Base-by-base conservation (phyloP, 2,797 vertebrate genomes). In the Mus spretus region DNA sequence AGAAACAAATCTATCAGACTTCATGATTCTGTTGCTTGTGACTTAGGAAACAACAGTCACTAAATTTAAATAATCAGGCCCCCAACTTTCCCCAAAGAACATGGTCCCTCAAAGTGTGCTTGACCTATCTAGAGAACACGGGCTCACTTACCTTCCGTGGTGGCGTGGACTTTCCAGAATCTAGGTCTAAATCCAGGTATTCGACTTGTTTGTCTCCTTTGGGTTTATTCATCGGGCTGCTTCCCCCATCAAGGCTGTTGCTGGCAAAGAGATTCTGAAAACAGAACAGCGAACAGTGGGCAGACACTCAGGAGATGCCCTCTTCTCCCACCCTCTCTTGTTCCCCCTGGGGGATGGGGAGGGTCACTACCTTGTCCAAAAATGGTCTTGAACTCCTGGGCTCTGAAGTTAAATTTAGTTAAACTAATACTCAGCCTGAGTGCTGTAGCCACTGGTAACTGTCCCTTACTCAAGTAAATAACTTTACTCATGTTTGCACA, bases 161-260 rank as follows among this genome's bases (percentile, higher is more conserved):
- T 95, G 99, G 99, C n/a, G 99, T 99, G 93, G 99, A 99, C 97
- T 99, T 99, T 94, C 99, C 99, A 0, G 99, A 99, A 97, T 99
- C 99, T 74, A 99, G 99, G 97, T 99, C 99, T 96, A 99, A 98
- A 98, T 99, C 99, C 96, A 99, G 99, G 98, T 99, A 99, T 97
- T 99, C 99, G 97, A 99, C 99, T 98, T 99, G 99, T 95, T 99
- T 99, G 98, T 99, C 99, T 98, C 99, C 99, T 98, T 99, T 99
- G 26, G 99, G 99, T 98, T 99, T 99, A 96, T 99, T 98, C 99
- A 99, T 99, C 28, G 99, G 99, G 97, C 99, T 99, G 98, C 98
- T 99, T 90, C 99, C 99, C 80, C 99, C 99, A 92, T 99, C 99
- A 3, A 99, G 98, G 79, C 99, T 99, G 88, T 92, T 99, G 97